Percentiles rank a stretch among this genome's conserved stretches.
These are phyloP conservation scores for Pocillopora damicornis DNA, from an alignment of 64 coral and sea anemone species.

Conservation along the genomic window DNA sequence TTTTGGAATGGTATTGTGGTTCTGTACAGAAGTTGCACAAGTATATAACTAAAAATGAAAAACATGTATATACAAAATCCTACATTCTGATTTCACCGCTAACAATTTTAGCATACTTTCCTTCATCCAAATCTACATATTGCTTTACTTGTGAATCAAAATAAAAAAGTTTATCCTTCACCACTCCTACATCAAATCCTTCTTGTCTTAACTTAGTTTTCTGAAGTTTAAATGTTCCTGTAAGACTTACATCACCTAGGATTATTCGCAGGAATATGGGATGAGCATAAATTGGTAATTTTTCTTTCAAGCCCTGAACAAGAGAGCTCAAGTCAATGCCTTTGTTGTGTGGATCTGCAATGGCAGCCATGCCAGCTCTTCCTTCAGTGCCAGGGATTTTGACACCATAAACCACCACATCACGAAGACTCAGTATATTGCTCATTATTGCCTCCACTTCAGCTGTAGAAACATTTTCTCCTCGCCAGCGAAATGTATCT, in stretches of 20 bases:
- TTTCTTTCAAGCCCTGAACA: constrained; percentile 12
- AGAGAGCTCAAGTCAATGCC: constrained; percentile 55
- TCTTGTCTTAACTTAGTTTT: constrained; percentile 77
- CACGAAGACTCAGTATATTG: constrained; percentile 59
- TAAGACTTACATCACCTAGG: constrained; percentile 48
- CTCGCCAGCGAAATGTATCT: constrained; percentile 95
- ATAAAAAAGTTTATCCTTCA: constrained; percentile 66
- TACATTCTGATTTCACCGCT: constrained; percentile 54
- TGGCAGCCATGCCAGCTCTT: constrained; percentile 73
- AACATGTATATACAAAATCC: neutral
- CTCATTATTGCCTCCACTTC: constrained; percentile 87
- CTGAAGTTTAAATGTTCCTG: constrained; percentile 88
- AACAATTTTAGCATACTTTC: constrained; percentile 56
- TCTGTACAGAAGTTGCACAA: too few relatives aligned
- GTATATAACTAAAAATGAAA: neutral
- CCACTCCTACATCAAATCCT: constrained; percentile 64
- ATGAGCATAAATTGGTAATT: constrained; percentile 68
- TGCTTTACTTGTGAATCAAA: constrained; percentile 44
- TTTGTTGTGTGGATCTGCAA: constrained; percentile 52
- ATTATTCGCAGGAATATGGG: constrained; percentile 70
- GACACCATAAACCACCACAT: constrained; percentile 83
- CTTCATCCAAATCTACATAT: constrained; percentile 53
- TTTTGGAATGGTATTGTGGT: too few relatives aligned
- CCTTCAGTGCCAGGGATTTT: constrained; percentile 79
- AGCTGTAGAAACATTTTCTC: constrained; percentile 94